A percentile compares a stretch with the other conserved stretches of the same genome.
Conservation (phyloP, 2,113 vertebrate species). For the Saguinus midas region DNA sequence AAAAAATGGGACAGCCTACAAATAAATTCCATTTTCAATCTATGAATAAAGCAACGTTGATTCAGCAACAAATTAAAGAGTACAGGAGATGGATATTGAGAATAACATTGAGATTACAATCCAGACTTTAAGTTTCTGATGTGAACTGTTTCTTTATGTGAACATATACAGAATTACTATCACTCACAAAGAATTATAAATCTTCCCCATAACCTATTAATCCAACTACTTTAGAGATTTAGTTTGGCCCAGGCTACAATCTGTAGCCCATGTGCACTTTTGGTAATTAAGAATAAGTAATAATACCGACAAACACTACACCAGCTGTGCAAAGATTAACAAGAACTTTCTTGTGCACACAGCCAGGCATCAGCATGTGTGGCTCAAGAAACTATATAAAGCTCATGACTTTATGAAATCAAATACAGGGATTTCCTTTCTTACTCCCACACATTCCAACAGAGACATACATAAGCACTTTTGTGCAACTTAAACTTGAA, state of each 20-base stretch:
- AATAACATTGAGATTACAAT: background rate
- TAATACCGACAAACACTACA: background rate
- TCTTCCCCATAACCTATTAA: slow-evolving; percentile 38
- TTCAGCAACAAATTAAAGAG: background rate
- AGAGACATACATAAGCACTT: slow-evolving; percentile 48
- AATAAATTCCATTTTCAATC: background rate
- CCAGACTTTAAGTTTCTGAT: background rate
- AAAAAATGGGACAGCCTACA: background rate
- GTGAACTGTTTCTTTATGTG: background rate
- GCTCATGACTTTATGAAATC: slow-evolving; percentile 55
- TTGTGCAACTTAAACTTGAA: slow-evolving; percentile 61
- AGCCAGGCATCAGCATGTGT: background rate
- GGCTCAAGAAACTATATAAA: background rate
- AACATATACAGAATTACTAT: background rate
- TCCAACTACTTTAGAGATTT: slow-evolving; percentile 24
- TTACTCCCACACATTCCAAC: slow-evolving; percentile 26
- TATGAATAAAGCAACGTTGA: background rate
- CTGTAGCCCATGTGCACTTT: background rate
- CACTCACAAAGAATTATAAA: slow-evolving; percentile 30
- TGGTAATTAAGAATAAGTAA: slow-evolving; percentile 46
- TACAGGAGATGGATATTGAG: background rate
- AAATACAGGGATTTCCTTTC: slow-evolving; percentile 63
- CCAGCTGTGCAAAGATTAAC: slow-evolving; percentile 24
- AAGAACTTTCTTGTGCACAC: background rate
- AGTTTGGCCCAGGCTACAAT: background rate